Conservation (phyloP, 1,140 invertebrate species). For the Pantala flavescens region DNA sequence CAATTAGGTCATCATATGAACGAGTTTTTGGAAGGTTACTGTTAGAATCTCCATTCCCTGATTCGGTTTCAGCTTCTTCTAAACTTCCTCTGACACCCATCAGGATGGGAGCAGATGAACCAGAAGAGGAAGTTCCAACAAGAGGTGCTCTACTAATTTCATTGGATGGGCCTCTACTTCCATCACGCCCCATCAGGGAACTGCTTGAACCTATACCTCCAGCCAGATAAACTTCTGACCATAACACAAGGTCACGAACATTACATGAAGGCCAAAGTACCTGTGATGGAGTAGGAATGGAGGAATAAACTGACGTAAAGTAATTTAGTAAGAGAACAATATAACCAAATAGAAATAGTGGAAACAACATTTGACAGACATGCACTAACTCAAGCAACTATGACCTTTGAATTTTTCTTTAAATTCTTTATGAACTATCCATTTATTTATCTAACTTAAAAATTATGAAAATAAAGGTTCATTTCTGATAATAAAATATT, state of each 20-base stretch:
- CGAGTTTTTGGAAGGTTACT: constrained; percentile 48
- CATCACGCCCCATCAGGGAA: background rate
- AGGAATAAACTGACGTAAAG: too few species aligned
- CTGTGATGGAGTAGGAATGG: constrained; percentile 32
- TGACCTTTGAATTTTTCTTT: too few species aligned
- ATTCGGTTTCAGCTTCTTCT: constrained; percentile 13
- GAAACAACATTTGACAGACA: too few species aligned
- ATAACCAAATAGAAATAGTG: too few species aligned
- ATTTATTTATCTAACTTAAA: too few species aligned
- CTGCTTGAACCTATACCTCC: constrained; percentile 13
- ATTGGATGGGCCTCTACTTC: background rate
- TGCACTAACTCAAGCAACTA: too few species aligned
- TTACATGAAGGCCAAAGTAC: constrained; percentile 78
- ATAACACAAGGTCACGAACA: constrained; percentile 68
- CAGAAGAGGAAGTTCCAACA: constrained; percentile 19
- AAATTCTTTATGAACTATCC: too few species aligned
- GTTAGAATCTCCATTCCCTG: background rate
- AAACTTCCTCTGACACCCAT: background rate
- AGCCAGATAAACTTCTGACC: constrained; percentile 75
- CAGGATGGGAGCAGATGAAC: background rate
- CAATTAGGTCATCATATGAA: constrained; percentile 60
- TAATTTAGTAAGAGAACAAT: too few species aligned
- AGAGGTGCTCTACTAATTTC: background rate
- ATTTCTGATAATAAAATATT: too few species aligned
- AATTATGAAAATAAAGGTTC: too few species aligned